Evolutionary conservation across 2,888 invertebrate genomes (phyloP).

Genomic region (Diarsia brunnea): DNA sequence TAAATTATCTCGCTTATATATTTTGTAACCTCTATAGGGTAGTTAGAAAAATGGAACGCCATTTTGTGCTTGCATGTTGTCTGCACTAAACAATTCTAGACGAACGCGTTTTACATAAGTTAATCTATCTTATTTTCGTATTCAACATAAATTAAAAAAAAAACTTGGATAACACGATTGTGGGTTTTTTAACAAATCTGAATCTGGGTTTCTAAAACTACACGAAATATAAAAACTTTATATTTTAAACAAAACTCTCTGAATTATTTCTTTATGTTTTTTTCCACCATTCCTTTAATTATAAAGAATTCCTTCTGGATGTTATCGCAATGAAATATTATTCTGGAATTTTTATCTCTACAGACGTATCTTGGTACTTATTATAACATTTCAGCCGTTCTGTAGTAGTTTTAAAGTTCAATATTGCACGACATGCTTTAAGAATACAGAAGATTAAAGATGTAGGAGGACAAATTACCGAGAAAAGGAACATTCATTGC

Average conservation of each 20-base stretch:
- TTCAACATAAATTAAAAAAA: no score
- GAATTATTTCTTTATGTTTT: not conserved
- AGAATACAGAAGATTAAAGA: not conserved
- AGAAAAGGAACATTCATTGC: not conserved
- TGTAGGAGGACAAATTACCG: not conserved
- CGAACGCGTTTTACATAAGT: not conserved
- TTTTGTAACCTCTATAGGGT: conserved; percentile 12
- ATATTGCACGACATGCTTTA: not conserved
- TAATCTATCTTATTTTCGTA: conserved; percentile 10
- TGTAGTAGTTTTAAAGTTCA: conserved; percentile 1
- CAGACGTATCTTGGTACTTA: not conserved
- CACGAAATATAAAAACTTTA: no score
- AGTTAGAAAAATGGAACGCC: conserved; percentile 14
- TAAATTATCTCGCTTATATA: not conserved
- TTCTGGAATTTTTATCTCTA: conserved; percentile 13
- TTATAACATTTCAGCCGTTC: not conserved
- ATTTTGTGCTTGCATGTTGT: conserved; percentile 1
- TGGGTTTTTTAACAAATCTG: no score
- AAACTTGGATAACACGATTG: no score
- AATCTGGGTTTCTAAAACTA: no score
- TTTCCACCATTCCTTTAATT: not conserved
- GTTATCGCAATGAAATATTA: conserved; percentile 43
- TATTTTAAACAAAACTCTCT: conserved; percentile 34
- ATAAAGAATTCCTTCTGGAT: not conserved
- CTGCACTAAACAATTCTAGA: not conserved